Evolutionary conservation across 2,113 vertebrate species (phyloP).

Genomic region (Alexandromys fortis): DNA sequence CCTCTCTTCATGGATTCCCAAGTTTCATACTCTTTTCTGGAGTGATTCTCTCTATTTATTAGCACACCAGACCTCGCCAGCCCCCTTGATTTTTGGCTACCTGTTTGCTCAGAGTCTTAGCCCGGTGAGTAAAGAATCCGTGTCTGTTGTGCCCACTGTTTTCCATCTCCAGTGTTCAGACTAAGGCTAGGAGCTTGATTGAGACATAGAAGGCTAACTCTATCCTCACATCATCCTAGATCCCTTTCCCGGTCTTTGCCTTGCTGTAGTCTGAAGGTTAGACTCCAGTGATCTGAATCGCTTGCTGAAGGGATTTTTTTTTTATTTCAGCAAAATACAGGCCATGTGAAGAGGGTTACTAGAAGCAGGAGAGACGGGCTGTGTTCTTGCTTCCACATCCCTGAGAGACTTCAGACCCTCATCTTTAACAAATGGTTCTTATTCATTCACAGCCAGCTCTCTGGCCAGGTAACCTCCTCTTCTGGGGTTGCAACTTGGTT

Average conservation of each 20-base stretch:
- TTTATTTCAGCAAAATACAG: background rate
- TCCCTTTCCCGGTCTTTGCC: background rate
- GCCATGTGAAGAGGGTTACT: rapidly evolving
- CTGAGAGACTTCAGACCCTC: background rate
- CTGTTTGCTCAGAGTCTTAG: background rate
- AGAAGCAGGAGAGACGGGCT: background rate
- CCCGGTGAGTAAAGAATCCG: rapidly evolving
- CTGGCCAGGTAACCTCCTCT: background rate
- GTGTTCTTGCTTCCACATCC: background rate
- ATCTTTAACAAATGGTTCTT: background rate
- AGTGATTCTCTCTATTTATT: rapidly evolving
- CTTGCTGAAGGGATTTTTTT: background rate
- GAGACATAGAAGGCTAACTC: no score
- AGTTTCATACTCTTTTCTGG: background rate
- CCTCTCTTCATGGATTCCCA: background rate
- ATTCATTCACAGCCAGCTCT: background rate
- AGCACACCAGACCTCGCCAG: background rate
- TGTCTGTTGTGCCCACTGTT: no score
- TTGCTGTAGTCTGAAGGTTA: background rate
- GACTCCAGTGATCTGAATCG: background rate
- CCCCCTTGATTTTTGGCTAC: no score
- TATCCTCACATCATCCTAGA: background rate
- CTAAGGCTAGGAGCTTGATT: background rate
- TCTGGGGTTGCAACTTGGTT: background rate
- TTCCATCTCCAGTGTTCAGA: no score